Conservation (phyloP, 2,113 vertebrate species). For the Verasper variegatus region DNA sequence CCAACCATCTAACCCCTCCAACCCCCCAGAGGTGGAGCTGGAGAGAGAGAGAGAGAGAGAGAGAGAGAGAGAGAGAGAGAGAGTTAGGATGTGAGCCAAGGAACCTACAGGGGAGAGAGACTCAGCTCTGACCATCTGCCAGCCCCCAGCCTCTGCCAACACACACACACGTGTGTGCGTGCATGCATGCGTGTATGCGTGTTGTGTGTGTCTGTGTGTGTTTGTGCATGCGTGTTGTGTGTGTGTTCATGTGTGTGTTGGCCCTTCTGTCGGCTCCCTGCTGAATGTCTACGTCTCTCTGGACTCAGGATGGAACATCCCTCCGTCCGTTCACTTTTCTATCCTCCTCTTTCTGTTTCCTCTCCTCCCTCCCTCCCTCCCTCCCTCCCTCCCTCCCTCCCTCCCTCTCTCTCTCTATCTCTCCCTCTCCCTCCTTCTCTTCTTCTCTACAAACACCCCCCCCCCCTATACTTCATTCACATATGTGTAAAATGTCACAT, state of each 20-base stretch:
- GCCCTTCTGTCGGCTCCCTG: too few species aligned
- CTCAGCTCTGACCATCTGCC: slow-evolving; percentile 78
- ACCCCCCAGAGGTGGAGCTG: too few species aligned
- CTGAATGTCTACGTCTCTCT: not conserved
- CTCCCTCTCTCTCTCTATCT: too few species aligned
- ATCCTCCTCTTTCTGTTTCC: not conserved
- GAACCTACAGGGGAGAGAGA: slow-evolving; percentile 52
- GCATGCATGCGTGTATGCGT: too few species aligned
- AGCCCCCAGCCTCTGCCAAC: slow-evolving; percentile 63
- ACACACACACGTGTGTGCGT: slow-evolving; percentile 4
- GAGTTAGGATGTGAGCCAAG: slow-evolving; percentile 26
- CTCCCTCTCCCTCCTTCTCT: too few species aligned
- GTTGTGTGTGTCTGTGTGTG: not conserved
- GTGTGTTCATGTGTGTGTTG: slow-evolving; percentile 3
- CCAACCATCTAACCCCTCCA: too few species aligned
- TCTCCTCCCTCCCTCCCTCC: not conserved
- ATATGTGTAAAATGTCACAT: too few species aligned
- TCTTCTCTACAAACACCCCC: too few species aligned
- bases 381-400: too few species aligned
- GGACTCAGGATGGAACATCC: not conserved
- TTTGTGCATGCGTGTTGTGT: not conserved
- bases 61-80: slow-evolving; percentile 8
- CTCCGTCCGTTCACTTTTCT: not conserved
- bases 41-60: slow-evolving; percentile 30
- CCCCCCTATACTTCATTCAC: too few species aligned